Base-by-base conservation (phyloP, 2,888 invertebrate species). In the Temnothorax rugatulus region DNA sequence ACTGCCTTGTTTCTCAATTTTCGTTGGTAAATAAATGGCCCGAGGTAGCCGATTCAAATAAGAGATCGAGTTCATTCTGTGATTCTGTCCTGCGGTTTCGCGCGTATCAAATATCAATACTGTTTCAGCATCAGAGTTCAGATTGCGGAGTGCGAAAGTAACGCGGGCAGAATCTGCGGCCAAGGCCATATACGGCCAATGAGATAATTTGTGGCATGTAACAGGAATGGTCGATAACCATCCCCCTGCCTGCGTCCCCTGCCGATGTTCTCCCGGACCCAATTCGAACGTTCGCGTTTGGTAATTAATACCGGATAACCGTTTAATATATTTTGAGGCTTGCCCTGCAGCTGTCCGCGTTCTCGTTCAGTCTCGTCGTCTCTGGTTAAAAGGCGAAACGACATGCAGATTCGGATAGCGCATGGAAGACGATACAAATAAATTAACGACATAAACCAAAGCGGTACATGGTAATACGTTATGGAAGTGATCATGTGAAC, bases 141-240 rank as follows among this genome's bases (percentile, higher is more conserved):
- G 47, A 47, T 81, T 59, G 59, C 75, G 47, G 25, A 79, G 71
- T 79, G 71, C 71, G 73, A 50, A 81, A 81, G 81, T 81, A 81
- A 81, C 57, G 41, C 71, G 74, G 18, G 34, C 59, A 74, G 75
- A 82, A 63, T 79, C 82, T 59, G 82, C 63, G 52, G 63, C 41
- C 82, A 71, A 63, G 52, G 44, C 41, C 77, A 41, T 75, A 64
- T 79, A 63, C 41, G 63, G 61, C 79, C 77, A 66, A 83, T 83
- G 83, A 69, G 79, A 83, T 83, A 83, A 83, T 83, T 81, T 81
- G 83, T 61, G 79, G 79, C 68, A 68, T 83, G 83, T 69, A 79
- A 25, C 68, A 77, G 77, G 83, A 68, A 79, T 83, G 77, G 50
- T 83, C 83, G 83, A 83, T 83, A 83, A 83, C 69, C 84, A 52